Base-by-base conservation (phyloP, 2,888 invertebrate genomes). In the Pristionchus mayeri region DNA sequence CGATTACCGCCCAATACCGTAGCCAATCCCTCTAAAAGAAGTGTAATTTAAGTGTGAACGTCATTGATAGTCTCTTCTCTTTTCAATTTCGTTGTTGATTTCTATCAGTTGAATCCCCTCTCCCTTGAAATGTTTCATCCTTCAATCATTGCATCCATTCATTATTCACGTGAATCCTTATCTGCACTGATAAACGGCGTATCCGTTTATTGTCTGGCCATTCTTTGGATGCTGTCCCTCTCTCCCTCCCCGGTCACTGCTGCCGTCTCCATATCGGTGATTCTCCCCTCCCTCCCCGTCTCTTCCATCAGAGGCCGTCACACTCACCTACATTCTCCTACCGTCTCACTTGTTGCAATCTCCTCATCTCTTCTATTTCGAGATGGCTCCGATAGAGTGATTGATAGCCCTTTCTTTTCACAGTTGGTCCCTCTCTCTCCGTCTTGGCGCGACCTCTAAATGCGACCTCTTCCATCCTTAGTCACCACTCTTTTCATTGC, bases 401-500 rank as follows among this genome's bases (percentile, higher is more conserved):
- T 71, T 71, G 71, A 71, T 71, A 71, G 71, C 44, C 30, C 60
- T 60, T 60, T 60, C 60, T 60, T 18, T 27, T 11, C 60, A 60
- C 60, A 60, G 60, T 60, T 60, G 60, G 60, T 60, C 60, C 16
- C 24, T 60, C 30, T 60, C 30, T 30, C n/a, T 27, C 27, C 30
- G 40, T 71, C 71, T 71, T 67, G 30, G 30, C 44, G 37, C 71
- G 71, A n/a, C 71, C 71, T 71, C 40, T n/a, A 63, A 63, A 63
- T 63, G 24, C n/a, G 21, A n/a, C 50, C 24, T 78, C 34, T 27
- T 48, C 50, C 18, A 2, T 78, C 34, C 50, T 48, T 18, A 40
- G 13, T 75, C n/a, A 11, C 24, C 50, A 34, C 30, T 78, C 50
- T 30, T 50, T 27, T 13, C n/a, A 78, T 71, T 71, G 44, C 21